A percentile compares a stretch with the other conserved stretches of the same genome.
Conservation (phyloP, 2,888 invertebrate species). For the Apamea crenata region DNA sequence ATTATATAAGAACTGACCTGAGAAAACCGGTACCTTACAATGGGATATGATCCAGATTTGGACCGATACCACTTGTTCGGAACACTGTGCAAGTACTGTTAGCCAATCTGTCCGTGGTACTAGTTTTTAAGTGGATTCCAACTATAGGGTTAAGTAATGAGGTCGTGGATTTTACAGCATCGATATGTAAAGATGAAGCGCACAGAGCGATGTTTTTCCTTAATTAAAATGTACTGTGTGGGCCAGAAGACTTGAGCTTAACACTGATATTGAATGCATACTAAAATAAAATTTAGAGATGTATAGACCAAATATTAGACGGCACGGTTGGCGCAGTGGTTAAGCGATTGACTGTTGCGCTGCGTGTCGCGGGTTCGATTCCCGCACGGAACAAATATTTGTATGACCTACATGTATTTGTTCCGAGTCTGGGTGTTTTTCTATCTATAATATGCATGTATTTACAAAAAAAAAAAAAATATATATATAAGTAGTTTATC, state of each 20-base stretch:
- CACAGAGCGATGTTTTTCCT: not conserved
- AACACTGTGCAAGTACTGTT: conserved; percentile 42
- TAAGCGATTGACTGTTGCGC: too few species aligned
- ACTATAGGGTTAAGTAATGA: conserved; percentile 31
- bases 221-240: not conserved
- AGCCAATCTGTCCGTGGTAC: conserved; percentile 45
- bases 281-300: not conserved
- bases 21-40: conserved; percentile 58
- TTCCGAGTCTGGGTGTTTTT: too few species aligned
- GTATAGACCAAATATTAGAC: not conserved
- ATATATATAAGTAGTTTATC: too few species aligned
- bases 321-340: too few species aligned
- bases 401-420: too few species aligned
- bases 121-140: conserved; percentile 37
- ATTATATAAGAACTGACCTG: conserved; percentile 45
- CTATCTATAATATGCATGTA: too few species aligned
- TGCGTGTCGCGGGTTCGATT: too few species aligned
- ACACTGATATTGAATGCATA: not conserved
- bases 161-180: conserved; percentile 32
- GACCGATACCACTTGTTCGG: conserved; percentile 40
- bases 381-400: too few species aligned
- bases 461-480: too few species aligned
- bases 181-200: conserved; percentile 8
- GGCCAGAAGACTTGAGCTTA: not conserved
- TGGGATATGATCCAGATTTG: conserved; percentile 63